Base-by-base conservation (phyloP, 1,140 invertebrate genomes). In the Drosophila cardini region DNA sequence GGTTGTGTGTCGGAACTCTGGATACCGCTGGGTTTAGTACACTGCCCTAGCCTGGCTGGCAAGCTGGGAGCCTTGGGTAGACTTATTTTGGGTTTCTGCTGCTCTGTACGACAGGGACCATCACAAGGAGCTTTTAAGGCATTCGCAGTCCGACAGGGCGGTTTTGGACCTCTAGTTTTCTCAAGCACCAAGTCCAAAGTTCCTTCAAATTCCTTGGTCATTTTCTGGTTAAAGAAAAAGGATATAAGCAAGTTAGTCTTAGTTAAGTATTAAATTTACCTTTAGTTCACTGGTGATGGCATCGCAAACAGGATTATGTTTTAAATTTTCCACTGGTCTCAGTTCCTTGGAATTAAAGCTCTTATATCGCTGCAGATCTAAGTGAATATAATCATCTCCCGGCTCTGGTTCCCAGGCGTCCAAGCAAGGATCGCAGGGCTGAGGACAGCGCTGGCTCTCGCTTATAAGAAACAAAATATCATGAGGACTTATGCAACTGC, bases 381-480 rank as follows among this genome's bases (percentile, higher is more conserved):
- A 32, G 7, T 69, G 46, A 2, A 79, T 63, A 0, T 30, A 58
- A n/a, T 68, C 72, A 7, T 84, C 80, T 2, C 42, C 76, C 16
- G 52, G 67, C 2, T 79, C 80, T 0, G 38, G 9, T 4, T 58
- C 40, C 42, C 61, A 16, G 0, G 45, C 32, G 32, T 71, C 62
- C 0, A 21, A 9, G 11, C 80, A 84, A 0, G 76, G 80, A 46
- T 70, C 72, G 36, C 70, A 73, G 13, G 67, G 40, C 18, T 34
- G 46, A 2, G 76, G 67, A 58, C 63, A 72, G 9, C 26, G 18
- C 46, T 84, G 80, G 0, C 69, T 48, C 21, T 84, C 76, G 8
- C 60, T 77, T 45, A 84, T 18, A 2, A 84, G 61, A 30, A 84
- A 84, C 30, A 83, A 46, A 6, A 84, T 83, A 42, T 84, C 80